Evolutionary conservation across 2,888 invertebrate genomes (phyloP), one percentile per base, ranked within the genome.

Genomic region (Melolontha melolontha): DNA sequence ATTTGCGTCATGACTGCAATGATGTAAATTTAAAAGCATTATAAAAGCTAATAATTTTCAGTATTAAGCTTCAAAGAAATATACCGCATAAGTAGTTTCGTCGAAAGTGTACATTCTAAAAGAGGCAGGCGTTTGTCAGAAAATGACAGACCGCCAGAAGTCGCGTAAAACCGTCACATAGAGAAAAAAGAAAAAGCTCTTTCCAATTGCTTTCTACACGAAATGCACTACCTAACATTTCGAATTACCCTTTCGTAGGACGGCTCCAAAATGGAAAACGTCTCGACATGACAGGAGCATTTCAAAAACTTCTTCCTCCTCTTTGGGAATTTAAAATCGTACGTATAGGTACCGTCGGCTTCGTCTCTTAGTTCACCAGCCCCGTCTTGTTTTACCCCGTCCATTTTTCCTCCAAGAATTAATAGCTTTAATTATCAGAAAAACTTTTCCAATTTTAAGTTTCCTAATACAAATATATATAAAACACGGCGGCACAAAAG

Each of bases 381-480:
- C 49, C 11, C 22, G 42, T 49, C n/a, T 14, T 34, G n/a, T 34
- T 47, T 17, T 62, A 29, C 11, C 29, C n/a, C 49, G 34, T 49
- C 50, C 34, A 17, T 27, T 29, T 47, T 55, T n/a, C 5, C 34
- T 42, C 59, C 29, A 57, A 64, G 69, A 69, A 69, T 69, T 69
- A 69, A 66, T 66, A 57, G 59, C 69, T 64, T 69, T 69, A 69
- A 69, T 69, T 69, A 69, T 65, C 69, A 57, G 59, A 47, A 66
- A 68, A 69, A 69, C 69, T 69, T 69, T 69, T 69, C 69, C 54
- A 65, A 69, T 69, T 69, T 69, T 69, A 59, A 66, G 65, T 47
- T 62, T 47, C 17, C 69, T 59, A 66, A 66, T 66, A 66, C 65
- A 69, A 69, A 68, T 68, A 68, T 34, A 34, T 68, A 68, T 68